These are phyloP conservation scores for Drosophila santomea DNA, from an alignment of 1,140 invertebrate genomes.

Conservation along the genomic window DNA sequence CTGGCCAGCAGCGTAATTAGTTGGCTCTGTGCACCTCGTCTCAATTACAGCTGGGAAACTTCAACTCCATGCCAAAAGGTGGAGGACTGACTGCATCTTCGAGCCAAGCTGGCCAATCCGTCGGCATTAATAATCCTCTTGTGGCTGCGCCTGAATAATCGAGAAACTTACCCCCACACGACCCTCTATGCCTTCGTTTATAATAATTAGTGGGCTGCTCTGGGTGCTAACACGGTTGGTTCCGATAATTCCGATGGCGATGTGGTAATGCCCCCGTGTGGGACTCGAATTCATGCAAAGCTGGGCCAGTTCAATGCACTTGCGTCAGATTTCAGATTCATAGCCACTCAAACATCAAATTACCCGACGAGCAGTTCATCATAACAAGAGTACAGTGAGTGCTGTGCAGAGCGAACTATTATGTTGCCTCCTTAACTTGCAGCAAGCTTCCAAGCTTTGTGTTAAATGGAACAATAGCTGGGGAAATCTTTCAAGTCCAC, in stretches of 20 bases:
- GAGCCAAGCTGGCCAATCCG: conserved; percentile 6
- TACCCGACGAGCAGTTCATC: conserved; percentile 54
- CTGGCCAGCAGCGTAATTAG: conserved; percentile 37
- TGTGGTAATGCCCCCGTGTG: conserved; percentile 36
- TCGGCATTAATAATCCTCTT: conserved; percentile 31
- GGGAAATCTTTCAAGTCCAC: too few relatives aligned
- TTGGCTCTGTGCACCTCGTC: conserved; percentile 26
- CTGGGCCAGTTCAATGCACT: conserved; percentile 69
- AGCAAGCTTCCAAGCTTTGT: too few relatives aligned
- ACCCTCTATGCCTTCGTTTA: conserved; percentile 6
- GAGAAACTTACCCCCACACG: conserved; percentile 11
- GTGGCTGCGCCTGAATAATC: conserved; percentile 20
- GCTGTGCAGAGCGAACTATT: background rate
- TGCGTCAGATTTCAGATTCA: conserved; percentile 52
- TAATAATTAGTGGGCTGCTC: conserved; percentile 1
- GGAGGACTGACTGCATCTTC: background rate
- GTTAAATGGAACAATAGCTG: too few relatives aligned
- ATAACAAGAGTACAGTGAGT: conserved; percentile 26
- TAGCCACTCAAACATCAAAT: conserved; percentile 56
- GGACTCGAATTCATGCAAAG: conserved; percentile 62
- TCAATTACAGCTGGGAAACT: conserved; percentile 34
- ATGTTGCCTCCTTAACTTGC: background rate
- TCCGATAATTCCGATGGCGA: conserved; percentile 36
- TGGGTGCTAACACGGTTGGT: conserved; percentile 4
- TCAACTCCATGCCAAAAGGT: conserved; percentile 14